phyloP scores from a whole-genome alignment of 1,140 invertebrate genomes.

The Rhizoglyphus robini region DNA sequence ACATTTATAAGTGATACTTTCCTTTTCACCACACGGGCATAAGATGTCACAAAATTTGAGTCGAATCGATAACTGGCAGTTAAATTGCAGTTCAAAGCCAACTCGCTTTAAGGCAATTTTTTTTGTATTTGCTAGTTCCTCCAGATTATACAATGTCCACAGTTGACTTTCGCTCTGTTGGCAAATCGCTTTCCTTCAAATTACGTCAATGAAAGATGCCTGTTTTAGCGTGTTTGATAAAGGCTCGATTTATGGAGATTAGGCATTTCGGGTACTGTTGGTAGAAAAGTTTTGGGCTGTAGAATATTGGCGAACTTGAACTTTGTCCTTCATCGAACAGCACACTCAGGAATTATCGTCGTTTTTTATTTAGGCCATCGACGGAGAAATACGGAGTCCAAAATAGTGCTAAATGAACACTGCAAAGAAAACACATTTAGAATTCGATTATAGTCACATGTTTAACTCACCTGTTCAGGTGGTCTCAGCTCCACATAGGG shows the following conservation, averaged over 20 bases:
- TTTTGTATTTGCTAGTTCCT: conserved; percentile 26
- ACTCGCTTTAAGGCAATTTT: conserved; percentile 18
- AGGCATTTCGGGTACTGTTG: conserved; percentile 14
- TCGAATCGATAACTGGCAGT: conserved; percentile 44
- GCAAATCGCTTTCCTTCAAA: conserved; percentile 28
- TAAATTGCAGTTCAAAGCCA: conserved; percentile 41
- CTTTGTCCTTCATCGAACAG: neutral
- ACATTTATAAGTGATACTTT: neutral
- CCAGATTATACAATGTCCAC: conserved; percentile 28
- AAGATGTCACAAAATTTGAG: conserved; percentile 39
- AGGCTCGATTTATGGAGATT: conserved; percentile 24
- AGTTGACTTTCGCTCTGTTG: conserved; percentile 27
- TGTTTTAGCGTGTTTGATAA: conserved; percentile 18
- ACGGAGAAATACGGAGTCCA: conserved; percentile 1
- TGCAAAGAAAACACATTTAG: neutral
- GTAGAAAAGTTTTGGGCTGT: neutral
- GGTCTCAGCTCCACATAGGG: too few species aligned
- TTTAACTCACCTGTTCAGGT: too few species aligned
- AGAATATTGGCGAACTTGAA: neutral
- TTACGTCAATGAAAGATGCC: conserved; percentile 27
- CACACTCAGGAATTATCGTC: neutral
- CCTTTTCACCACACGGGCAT: conserved; percentile 31
- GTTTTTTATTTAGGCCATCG: neutral
- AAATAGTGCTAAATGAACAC: neutral
- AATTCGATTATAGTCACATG: neutral